phyloP scores from a whole-genome alignment of 2,113 vertebrate genomes.

The Myodes glareolus region DNA sequence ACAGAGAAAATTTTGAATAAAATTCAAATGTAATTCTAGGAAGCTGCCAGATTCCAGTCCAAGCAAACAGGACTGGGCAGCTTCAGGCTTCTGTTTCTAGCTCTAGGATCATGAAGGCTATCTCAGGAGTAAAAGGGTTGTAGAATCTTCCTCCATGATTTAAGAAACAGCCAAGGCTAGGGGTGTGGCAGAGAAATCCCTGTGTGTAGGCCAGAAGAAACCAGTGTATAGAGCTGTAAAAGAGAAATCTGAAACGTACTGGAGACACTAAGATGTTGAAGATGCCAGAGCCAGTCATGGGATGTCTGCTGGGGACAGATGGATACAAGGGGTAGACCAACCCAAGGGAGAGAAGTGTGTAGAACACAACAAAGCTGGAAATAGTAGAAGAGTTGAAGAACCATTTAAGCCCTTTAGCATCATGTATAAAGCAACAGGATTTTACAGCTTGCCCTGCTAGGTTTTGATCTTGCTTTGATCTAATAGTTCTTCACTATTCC shows the following conservation, averaged over 20 bases:
- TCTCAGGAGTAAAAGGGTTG: not conserved
- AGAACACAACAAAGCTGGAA: not conserved
- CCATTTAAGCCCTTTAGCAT: not conserved
- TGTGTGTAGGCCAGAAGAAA: not conserved
- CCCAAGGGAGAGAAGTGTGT: not conserved
- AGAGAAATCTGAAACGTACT: not conserved
- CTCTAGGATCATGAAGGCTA: not conserved
- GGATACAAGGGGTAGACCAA: not conserved
- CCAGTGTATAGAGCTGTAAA: not conserved
- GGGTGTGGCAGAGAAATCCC: too few species aligned
- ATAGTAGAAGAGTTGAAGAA: not conserved
- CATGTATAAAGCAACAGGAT: too few species aligned
- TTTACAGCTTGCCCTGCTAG: not conserved
- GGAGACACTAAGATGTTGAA: not conserved
- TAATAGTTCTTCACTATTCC: too few species aligned
- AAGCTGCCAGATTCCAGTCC: not conserved
- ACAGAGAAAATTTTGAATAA: too few species aligned
- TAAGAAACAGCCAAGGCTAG: not conserved
- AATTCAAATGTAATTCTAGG: not conserved
- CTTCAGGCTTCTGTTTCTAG: not conserved
- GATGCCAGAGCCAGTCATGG: not conserved
- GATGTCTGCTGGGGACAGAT: not conserved
- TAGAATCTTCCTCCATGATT: not conserved
- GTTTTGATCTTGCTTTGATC: not conserved
- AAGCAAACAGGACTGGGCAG: not conserved